Percentiles rank a stretch among this genome's conserved stretches.
These are phyloP conservation scores for human (Homo sapiens) DNA, from an alignment of 2,113 vertebrate species.

Conservation along the genomic window GRCh38 chr16:55779501-55780000, in stretches of 20 bases:
- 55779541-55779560: accelerated
- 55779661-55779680: neutral
- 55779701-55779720: neutral
- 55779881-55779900: no score
- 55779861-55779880: neutral
- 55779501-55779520: neutral
- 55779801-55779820: neutral
- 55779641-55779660: neutral
- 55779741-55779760: constrained; percentile 49
- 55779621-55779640: accelerated
- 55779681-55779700: constrained; percentile 54
- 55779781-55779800: neutral
- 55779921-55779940: neutral
- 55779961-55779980: neutral
- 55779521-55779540: accelerated
- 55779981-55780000: accelerated
- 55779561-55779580: neutral
- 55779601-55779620: neutral
- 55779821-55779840: no score
- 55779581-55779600: neutral
- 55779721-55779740: constrained; percentile 53
- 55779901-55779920: no score
- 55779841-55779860: neutral
- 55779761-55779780: neutral
- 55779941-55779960: neutral